These are phyloP conservation scores for Petrophora chlorosata DNA, from an alignment of 2,888 invertebrate genomes.

Conservation along the genomic window DNA sequence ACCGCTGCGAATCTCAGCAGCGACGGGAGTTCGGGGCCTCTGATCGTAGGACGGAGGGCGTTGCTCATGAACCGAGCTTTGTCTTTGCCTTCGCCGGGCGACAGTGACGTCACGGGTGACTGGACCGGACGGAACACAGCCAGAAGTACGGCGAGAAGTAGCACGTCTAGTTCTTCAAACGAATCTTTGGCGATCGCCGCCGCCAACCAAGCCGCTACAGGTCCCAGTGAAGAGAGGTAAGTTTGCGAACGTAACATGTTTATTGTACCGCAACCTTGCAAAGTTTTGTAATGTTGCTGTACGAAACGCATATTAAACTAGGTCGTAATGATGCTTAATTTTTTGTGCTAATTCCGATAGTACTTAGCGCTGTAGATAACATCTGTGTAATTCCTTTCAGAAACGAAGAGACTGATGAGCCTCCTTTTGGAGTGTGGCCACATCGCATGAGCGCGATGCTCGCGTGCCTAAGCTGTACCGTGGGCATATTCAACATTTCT, in stretches of 20 bases:
- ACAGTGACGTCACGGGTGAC: constrained; percentile 68
- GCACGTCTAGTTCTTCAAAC: constrained; percentile 70
- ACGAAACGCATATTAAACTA: constrained; percentile 38
- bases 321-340: constrained; percentile 47
- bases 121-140: constrained; percentile 71
- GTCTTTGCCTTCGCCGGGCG: constrained; percentile 73
- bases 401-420: constrained; percentile 73
- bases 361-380: constrained; percentile 1
- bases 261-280: constrained; percentile 33
- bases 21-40: constrained; percentile 69
- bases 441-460: constrained; percentile 89
- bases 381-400: constrained; percentile 44
- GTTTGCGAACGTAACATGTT: no score
- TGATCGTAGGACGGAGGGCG: constrained; percentile 72
- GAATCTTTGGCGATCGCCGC: constrained; percentile 65
- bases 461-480: constrained; percentile 92
- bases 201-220: constrained; percentile 50
- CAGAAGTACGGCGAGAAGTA: constrained; percentile 65
- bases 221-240: constrained; percentile 72
- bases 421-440: constrained; percentile 76
- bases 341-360: constrained; percentile 13
- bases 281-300: constrained; percentile 34
- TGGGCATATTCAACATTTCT: constrained; percentile 94
- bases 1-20: constrained; percentile 74
- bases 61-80: constrained; percentile 74